Evolutionary conservation across 2,797 vertebrate species (phyloP).

Genomic region (Oreochromis grahami): DNA sequence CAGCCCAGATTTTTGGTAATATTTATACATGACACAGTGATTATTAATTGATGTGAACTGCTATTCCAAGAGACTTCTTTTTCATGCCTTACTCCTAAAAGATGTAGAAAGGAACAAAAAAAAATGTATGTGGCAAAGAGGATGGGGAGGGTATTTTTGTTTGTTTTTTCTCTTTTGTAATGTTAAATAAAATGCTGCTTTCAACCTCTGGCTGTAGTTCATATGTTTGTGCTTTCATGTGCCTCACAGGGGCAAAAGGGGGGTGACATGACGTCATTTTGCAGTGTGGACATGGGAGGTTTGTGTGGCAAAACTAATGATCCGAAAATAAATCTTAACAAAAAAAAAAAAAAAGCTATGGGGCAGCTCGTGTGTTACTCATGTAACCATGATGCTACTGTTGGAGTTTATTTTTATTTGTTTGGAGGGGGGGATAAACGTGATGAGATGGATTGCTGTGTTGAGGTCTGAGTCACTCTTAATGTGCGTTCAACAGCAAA

Average conservation of each 20-base stretch:
- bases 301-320: not conserved
- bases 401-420: not conserved
- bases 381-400: not conserved
- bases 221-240: constrained; percentile 3
- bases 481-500: constrained; percentile 33
- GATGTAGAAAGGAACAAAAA: constrained; percentile 68
- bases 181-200: constrained; percentile 82
- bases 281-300: constrained; percentile 58
- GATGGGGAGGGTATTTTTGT: constrained; percentile 42
- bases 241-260: constrained; percentile 5
- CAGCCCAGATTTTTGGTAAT: constrained; percentile 68
- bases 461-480: constrained; percentile 49
- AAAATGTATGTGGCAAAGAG: not conserved
- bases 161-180: constrained; percentile 69
- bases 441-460: constrained; percentile 27
- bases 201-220: constrained; percentile 36
- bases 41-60: constrained; percentile 70
- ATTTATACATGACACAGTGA: constrained; percentile 72
- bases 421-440: not conserved
- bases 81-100: constrained; percentile 80
- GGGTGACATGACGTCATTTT: constrained; percentile 78
- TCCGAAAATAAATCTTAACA: not conserved
- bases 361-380: not conserved
- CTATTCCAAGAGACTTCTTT: constrained; percentile 67
- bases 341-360: not conserved